Evolutionary conservation across 1,140 invertebrate genomes (phyloP).

Genomic region (Drosophila seguyi): DNA sequence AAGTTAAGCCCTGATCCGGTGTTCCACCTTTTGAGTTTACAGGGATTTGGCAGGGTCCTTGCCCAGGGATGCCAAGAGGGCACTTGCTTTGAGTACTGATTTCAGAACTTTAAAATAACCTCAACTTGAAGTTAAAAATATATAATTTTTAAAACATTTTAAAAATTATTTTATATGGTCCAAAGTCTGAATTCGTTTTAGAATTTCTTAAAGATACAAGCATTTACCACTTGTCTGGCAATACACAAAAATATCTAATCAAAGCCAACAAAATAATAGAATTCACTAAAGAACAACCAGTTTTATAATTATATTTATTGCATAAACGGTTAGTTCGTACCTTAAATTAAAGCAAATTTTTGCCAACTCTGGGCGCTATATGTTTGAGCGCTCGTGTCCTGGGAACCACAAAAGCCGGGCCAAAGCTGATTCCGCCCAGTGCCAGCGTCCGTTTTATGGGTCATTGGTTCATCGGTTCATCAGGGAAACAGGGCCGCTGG

Average conservation of each 20-base stretch:
- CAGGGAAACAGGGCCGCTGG: constrained; percentile 2
- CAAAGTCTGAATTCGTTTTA: not conserved
- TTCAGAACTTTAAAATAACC: not conserved
- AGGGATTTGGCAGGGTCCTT: constrained; percentile 59
- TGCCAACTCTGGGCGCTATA: constrained; percentile 13
- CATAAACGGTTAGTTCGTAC: not conserved
- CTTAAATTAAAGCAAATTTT: not conserved
- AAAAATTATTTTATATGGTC: too few species aligned
- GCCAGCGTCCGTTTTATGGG: constrained; percentile 74
- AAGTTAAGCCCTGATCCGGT: constrained; percentile 37
- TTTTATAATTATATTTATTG: not conserved
- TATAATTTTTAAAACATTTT: too few species aligned
- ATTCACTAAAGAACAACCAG: not conserved
- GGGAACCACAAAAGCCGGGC: constrained; percentile 68
- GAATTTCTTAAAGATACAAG: not conserved
- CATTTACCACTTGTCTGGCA: not conserved
- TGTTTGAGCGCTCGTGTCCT: constrained; percentile 54
- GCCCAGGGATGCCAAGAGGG: constrained; percentile 11
- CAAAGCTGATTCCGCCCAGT: constrained; percentile 37
- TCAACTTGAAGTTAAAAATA: too few species aligned
- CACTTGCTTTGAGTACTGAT: not conserved
- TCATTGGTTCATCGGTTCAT: constrained; percentile 71
- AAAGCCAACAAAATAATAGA: not conserved
- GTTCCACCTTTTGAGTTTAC: not conserved
- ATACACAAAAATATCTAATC: not conserved